Conservation (phyloP, 53 echinoderm and acorn worm species). For the Luidia sarsii region DNA sequence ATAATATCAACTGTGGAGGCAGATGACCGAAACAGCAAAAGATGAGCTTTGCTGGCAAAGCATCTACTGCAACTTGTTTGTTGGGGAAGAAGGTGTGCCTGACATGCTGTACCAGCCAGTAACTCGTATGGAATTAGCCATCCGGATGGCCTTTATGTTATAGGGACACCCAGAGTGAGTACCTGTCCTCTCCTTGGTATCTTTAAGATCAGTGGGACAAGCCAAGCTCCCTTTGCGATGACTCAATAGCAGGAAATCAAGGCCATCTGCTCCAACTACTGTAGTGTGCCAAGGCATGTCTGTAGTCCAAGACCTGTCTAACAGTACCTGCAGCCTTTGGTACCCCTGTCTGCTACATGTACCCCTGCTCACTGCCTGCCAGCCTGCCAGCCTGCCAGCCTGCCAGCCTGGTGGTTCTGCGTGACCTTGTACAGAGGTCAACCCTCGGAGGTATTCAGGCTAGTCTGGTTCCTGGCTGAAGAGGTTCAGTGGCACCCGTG, state of each 20-base stretch:
- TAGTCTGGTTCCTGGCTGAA: constrained; percentile 29
- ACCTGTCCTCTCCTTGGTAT: too few relatives aligned
- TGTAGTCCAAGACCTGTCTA: constrained; percentile 15
- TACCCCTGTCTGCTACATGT: too few relatives aligned
- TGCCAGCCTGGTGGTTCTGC: not conserved
- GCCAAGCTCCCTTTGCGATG: constrained; percentile 6
- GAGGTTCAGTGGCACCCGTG: not conserved
- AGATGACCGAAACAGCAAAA: too few relatives aligned
- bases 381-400: too few relatives aligned
- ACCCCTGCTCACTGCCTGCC: not conserved
- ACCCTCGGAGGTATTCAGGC: constrained; percentile 8
- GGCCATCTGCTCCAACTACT: constrained; percentile 18
- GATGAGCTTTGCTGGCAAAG: too few relatives aligned
- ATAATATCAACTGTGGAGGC: too few relatives aligned
- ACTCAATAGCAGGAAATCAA: constrained; percentile 33
- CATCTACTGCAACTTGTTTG: too few relatives aligned
- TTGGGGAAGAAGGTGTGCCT: too few relatives aligned
- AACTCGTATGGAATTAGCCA: too few relatives aligned
- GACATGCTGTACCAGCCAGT: not conserved
- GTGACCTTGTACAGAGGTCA: constrained; percentile 46
- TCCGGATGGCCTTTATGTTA: not conserved
- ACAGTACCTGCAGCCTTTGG: too few relatives aligned
- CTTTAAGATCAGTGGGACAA: not conserved
- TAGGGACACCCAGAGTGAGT: not conserved
- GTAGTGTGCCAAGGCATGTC: constrained; percentile 27